Evolutionary conservation across 2,797 vertebrate genomes (phyloP).

Genomic region (Staurois parvus): DNA sequence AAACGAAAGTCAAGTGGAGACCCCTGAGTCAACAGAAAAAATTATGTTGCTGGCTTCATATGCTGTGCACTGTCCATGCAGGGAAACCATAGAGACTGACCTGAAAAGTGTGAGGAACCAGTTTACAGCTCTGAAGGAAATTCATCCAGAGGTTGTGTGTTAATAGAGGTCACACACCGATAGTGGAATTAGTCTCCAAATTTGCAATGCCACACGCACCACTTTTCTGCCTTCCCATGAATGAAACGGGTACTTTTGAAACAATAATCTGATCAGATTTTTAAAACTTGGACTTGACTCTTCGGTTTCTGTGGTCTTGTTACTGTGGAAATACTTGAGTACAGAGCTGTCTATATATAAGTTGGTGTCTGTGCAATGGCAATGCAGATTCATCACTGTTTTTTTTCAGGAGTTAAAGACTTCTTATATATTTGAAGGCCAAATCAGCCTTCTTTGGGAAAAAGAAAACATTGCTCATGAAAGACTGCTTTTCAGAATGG

Average conservation of each 20-base stretch:
- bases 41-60: constrained; percentile 74
- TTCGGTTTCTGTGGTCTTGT: neutral
- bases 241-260: constrained; percentile 29
- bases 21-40: constrained; percentile 74
- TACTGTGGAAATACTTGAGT: constrained; percentile 23
- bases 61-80: constrained; percentile 71
- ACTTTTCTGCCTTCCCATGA: neutral
- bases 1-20: constrained; percentile 79
- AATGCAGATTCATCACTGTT: neutral
- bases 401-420: neutral
- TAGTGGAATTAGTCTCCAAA: neutral
- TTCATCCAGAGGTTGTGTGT: constrained; percentile 82
- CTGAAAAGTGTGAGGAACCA: constrained; percentile 75
- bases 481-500: neutral
- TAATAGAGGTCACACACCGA: constrained; percentile 60
- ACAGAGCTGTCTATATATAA: neutral
- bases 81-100: constrained; percentile 69
- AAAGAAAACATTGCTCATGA: neutral
- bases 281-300: neutral
- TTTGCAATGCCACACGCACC: neutral
- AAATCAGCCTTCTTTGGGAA: neutral
- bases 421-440: neutral
- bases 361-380: neutral
- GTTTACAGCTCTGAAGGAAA: constrained; percentile 77
- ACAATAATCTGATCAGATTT: neutral